Evolutionary conservation across 2,113 vertebrate genomes (phyloP).

Genomic region (Girardinichthys multiradiatus): DNA sequence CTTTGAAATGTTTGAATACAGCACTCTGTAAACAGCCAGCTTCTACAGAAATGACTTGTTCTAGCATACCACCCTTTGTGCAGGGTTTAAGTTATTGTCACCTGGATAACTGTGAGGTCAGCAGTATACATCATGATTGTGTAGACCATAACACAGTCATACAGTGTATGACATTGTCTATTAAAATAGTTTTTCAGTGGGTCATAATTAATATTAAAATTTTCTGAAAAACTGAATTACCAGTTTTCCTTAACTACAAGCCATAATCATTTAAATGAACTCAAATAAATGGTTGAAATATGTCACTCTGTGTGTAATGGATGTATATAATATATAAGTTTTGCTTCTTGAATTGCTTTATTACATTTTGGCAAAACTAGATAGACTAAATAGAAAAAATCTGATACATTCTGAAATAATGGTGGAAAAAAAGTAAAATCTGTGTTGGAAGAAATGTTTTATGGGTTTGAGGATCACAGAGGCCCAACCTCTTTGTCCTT

Average conservation of each 20-base stretch:
- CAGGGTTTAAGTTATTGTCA: too few species aligned
- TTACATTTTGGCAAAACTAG: not conserved
- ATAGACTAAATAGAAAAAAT: not conserved
- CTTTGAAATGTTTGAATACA: too few species aligned
- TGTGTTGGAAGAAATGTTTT: conserved; percentile 26
- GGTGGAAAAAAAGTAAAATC: not conserved
- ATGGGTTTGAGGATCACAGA: conserved; percentile 22
- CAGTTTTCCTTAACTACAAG: not conserved
- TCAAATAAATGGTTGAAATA: not conserved
- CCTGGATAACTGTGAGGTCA: too few species aligned
- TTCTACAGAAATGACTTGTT: too few species aligned
- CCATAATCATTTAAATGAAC: too few species aligned
- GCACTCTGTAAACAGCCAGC: too few species aligned
- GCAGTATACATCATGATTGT: too few species aligned
- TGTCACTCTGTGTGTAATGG: not conserved
- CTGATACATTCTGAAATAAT: not conserved
- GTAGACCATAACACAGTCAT: too few species aligned
- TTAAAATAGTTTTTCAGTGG: not conserved
- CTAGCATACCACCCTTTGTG: too few species aligned
- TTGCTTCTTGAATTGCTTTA: not conserved
- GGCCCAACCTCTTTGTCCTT: conserved; percentile 48
- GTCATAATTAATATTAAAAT: not conserved
- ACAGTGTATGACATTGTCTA: too few species aligned
- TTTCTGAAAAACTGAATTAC: not conserved
- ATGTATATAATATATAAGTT: not conserved